phyloP scores from a whole-genome alignment of 2,888 invertebrate genomes.

The Noctuana brunneofusca region DNA sequence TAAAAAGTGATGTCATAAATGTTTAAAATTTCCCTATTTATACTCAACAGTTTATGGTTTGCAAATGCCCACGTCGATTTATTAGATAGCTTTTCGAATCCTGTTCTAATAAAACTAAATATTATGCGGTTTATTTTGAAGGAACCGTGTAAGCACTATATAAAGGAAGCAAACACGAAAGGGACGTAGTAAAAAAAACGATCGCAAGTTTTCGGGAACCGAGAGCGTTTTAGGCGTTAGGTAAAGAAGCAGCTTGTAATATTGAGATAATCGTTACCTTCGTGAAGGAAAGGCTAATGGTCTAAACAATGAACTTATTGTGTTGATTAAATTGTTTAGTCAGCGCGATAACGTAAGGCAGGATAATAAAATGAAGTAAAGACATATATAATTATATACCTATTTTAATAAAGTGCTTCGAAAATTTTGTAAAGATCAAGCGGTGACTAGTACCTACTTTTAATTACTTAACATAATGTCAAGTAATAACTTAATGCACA shows the following conservation, averaged over 20 bases:
- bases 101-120: background rate
- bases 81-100: background rate
- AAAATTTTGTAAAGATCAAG: too few relatives aligned
- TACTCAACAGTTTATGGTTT: background rate
- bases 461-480: too few relatives aligned
- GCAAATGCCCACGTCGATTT: background rate
- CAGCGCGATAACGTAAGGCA: background rate
- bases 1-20: background rate
- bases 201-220: slow-evolving; percentile 40
- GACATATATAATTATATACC: background rate
- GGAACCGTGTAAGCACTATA: slow-evolving; percentile 42
- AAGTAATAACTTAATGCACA: too few relatives aligned
- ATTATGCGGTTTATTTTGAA: slow-evolving; percentile 35
- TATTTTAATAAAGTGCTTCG: too few relatives aligned
- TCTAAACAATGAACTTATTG: background rate
- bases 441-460: too few relatives aligned
- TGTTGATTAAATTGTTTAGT: background rate
- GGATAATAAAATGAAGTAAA: too few relatives aligned
- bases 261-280: slow-evolving; percentile 35
- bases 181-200: slow-evolving; percentile 51
- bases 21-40: background rate
- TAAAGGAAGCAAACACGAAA: slow-evolving; percentile 41
- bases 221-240: slow-evolving; percentile 38
- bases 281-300: slow-evolving; percentile 38
- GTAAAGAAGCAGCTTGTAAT: slow-evolving; percentile 41